Conservation (phyloP, 2,888 invertebrate genomes). For the Mellilla xanthometata region DNA sequence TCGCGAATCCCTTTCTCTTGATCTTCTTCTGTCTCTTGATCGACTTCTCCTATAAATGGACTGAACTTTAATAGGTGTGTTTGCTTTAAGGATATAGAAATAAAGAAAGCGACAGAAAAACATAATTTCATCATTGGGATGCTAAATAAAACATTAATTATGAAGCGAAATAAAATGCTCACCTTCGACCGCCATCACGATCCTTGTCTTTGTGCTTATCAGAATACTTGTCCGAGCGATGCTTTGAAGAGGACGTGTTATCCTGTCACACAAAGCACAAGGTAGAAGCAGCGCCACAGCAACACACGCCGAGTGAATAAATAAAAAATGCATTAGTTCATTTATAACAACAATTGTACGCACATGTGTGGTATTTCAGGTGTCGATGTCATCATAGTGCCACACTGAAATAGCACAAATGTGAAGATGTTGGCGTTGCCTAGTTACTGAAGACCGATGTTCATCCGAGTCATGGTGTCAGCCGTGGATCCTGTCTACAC, state of each 20-base stretch:
- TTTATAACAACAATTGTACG: slow-evolving; percentile 57
- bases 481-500: slow-evolving; percentile 81
- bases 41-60: slow-evolving; percentile 64
- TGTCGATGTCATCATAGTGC: slow-evolving; percentile 42
- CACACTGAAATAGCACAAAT: slow-evolving; percentile 64
- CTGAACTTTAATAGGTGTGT: too few species aligned
- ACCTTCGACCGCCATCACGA: slow-evolving; percentile 66
- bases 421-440: slow-evolving; percentile 57
- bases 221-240: slow-evolving; percentile 80
- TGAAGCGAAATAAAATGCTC: slow-evolving; percentile 1
- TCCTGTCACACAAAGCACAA: slow-evolving; percentile 84
- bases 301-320: slow-evolving; percentile 83
- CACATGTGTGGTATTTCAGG: slow-evolving; percentile 62
- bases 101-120: too few species aligned
- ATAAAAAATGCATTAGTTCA: slow-evolving; percentile 79
- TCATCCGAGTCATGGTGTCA: slow-evolving; percentile 61
- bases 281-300: slow-evolving; percentile 84
- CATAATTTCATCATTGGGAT: too few species aligned
- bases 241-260: slow-evolving; percentile 81
- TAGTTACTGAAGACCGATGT: slow-evolving; percentile 57
- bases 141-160: too few species aligned
- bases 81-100: too few species aligned
- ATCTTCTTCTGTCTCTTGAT: slow-evolving; percentile 74
- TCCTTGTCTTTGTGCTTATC: slow-evolving; percentile 79
- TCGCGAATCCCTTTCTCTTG: slow-evolving; percentile 83